These are phyloP conservation scores for Limanda limanda DNA, from an alignment of 2,113 vertebrate genomes.

Conservation along the genomic window DNA sequence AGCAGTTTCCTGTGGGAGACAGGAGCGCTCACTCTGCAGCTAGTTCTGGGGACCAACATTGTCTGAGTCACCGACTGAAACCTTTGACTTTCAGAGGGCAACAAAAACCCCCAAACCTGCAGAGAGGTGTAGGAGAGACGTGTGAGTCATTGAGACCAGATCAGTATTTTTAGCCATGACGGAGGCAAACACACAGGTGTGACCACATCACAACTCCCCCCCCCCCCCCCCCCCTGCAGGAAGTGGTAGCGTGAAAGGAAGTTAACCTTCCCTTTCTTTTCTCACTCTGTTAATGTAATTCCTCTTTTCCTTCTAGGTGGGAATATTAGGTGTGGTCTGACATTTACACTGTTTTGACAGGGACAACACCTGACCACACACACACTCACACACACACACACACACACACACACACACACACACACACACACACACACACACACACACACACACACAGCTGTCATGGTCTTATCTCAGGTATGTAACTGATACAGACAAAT, in stretches of 20 bases:
- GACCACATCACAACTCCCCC: no score
- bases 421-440: conserved; percentile 25
- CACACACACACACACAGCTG: conserved; percentile 29
- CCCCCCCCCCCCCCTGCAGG: background rate
- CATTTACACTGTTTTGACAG: conserved; percentile 45
- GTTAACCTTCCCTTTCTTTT: background rate
- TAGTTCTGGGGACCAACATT: no score
- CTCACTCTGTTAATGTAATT: background rate
- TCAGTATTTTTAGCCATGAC: no score
- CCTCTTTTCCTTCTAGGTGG: background rate
- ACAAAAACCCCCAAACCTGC: no score
- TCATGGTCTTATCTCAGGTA: conserved; percentile 38
- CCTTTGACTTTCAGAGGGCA: no score
- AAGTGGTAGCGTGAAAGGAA: background rate
- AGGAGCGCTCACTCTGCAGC: no score
- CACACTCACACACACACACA: conserved; percentile 24
- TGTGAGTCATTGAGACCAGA: no score
- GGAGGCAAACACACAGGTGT: background rate
- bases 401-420: conserved; percentile 28
- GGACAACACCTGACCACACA: conserved; percentile 33
- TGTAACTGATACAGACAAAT: conserved; percentile 62
- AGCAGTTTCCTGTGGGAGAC: no score
- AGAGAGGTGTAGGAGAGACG: no score
- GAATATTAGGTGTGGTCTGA: conserved; percentile 17
- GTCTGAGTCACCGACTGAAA: no score